Evolutionary conservation across 2,888 invertebrate species (phyloP), one percentile per base, ranked within the genome.

Genomic region (Nemotelus pantherinus): DNA sequence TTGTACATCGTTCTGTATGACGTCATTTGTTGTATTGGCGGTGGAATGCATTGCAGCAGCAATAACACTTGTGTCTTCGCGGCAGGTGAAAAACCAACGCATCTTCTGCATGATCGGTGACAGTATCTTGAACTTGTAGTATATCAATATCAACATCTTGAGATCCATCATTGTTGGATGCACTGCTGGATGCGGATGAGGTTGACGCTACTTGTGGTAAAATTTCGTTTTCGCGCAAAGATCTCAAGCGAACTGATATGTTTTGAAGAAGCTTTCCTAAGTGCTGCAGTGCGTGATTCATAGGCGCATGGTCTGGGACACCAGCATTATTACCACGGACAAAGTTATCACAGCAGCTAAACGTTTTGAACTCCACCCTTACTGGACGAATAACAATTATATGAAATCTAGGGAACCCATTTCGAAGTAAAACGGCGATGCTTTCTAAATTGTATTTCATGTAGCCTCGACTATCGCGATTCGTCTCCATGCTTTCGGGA

Each of bases 281-380:
- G 85, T 96, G 95, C 76, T 90, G 89, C 80, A 95, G 88, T 3
- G 94, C 92, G 82, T 90, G 90, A 85, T 93, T 91, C 82, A 91
- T 92, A 9, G 92, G 91, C n/a, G 90, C 90, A 86, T 95, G 94
- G 80, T 92, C 91, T 2, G 96, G 96, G 39, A 92, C 91, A n/a
- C 96, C 96, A 78, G 92, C 92, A 84, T 92, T 92, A 87, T 92
- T 92, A 82, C 93, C 92, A 45, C 92, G 90, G 76, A 96, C 95
- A 88, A 97, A 97, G 88, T 97, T 96, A 86, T 94, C 93, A 85
- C 92, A 97, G 84, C 95, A 94, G 84, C 94, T 94, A 87, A 95
- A 95, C 77, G 94, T 95, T 83, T 93, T 92, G 83, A 92, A 92
- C 84, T 93, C 92, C 91, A 95, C 94, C 86, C 94, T 93, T n/a